Evolutionary conservation across 2,797 vertebrate genomes (phyloP).

Genomic region (Siniperca undulata): DNA sequence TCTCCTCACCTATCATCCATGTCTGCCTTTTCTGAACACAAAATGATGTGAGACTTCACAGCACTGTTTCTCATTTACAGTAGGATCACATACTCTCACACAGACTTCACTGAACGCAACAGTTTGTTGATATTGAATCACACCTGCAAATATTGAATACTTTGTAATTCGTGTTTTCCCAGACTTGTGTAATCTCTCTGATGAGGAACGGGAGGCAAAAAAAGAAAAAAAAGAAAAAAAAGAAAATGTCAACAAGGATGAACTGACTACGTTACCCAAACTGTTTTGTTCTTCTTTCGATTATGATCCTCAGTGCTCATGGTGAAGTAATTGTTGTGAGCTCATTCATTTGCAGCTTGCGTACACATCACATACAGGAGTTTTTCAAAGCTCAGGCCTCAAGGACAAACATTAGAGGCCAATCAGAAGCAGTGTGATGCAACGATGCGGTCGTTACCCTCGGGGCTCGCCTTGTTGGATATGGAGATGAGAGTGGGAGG

Average conservation of each 20-base stretch:
- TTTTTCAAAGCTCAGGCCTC: conserved; percentile 44
- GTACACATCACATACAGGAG: conserved; percentile 15
- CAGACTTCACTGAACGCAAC: conserved; percentile 26
- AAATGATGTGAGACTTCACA: conserved; percentile 10
- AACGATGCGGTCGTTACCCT: conserved; percentile 40
- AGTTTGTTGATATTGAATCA: conserved; percentile 60
- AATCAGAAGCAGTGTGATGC: conserved; percentile 58
- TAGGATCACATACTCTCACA: conserved; percentile 35
- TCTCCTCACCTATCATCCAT: not conserved
- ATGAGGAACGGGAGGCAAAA: conserved; percentile 27
- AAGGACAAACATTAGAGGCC: conserved; percentile 62
- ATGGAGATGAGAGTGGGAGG: conserved; percentile 67
- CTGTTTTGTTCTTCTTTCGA: conserved; percentile 18
- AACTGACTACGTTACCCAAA: conserved; percentile 19
- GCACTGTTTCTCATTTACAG: conserved; percentile 44
- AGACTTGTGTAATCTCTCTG: conserved; percentile 46
- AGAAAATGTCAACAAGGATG: conserved; percentile 9
- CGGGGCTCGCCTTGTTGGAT: conserved; percentile 54
- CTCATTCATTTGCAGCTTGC: conserved; percentile 49
- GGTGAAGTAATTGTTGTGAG: conserved; percentile 26
- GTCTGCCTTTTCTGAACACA: not conserved
- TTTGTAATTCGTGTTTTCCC: conserved; percentile 53
- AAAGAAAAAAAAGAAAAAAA: not conserved
- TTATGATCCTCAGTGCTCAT: conserved; percentile 3
- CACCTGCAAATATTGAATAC: conserved; percentile 62